These are phyloP conservation scores for Acanthosepion esculentum DNA, from an alignment of 2,888 invertebrate genomes.

Conservation along the genomic window DNA sequence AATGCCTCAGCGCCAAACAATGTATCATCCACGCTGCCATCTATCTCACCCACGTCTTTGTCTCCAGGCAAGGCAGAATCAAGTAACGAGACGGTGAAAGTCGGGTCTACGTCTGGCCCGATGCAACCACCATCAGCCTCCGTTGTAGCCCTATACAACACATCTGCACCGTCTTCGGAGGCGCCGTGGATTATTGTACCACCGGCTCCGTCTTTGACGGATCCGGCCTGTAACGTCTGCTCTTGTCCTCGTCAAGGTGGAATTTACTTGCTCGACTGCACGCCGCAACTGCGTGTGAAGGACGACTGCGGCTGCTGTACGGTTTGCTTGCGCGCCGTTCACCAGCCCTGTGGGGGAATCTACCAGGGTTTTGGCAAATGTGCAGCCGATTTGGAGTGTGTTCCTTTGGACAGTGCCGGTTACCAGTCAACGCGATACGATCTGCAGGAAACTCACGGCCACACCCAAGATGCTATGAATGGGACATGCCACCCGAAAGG, in stretches of 20 bases:
- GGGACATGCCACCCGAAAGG: slow-evolving; percentile 37
- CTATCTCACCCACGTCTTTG: neutral
- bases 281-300: neutral
- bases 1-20: neutral
- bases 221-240: neutral
- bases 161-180: neutral
- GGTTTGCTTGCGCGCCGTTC: neutral
- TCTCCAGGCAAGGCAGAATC: neutral
- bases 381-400: neutral
- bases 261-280: neutral
- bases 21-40: neutral
- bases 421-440: neutral
- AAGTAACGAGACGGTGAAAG: neutral
- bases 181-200: neutral
- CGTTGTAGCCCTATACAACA: neutral
- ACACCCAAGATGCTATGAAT: neutral
- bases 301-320: slow-evolving; percentile 43
- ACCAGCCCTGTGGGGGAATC: slow-evolving; percentile 35
- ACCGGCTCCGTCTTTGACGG: neutral
- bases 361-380: slow-evolving; percentile 41
- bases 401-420: slow-evolving; percentile 24
- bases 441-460: neutral
- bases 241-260: neutral
- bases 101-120: neutral
- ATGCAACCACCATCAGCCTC: neutral